Conservation (phyloP, 2,113 vertebrate species). For the Poeciliopsis retropinna region DNA sequence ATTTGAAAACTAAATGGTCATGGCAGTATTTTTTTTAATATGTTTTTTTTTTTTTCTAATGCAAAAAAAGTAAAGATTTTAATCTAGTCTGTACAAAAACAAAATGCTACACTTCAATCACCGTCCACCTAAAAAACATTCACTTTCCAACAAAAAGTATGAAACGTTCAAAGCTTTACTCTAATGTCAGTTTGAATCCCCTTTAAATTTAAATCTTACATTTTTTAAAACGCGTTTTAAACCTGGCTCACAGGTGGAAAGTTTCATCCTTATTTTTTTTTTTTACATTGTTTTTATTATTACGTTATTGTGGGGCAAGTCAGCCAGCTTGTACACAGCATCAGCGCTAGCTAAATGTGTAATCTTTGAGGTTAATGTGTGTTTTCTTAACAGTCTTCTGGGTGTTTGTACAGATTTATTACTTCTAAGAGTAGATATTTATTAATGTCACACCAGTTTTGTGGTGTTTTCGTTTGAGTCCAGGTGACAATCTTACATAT, state of each 20-base stretch:
- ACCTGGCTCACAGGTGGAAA: background rate
- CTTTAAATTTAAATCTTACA: too few species aligned
- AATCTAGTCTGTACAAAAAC: too few species aligned
- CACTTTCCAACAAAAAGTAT: too few species aligned
- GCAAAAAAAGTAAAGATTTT: too few species aligned
- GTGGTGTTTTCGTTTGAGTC: background rate
- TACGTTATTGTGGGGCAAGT: background rate
- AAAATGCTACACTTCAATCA: too few species aligned
- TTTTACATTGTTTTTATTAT: background rate
- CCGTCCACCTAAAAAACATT: too few species aligned
- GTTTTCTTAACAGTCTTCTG: background rate
- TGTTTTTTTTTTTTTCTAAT: too few species aligned
- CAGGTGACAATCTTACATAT: conserved; percentile 1
- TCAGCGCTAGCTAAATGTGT: conserved; percentile 10
- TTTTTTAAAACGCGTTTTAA: background rate
- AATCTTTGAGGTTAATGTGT: background rate
- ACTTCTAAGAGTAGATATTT: conserved; percentile 8
- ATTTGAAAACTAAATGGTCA: too few species aligned
- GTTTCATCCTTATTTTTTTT: background rate
- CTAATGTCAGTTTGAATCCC: too few species aligned
- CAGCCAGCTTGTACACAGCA: conserved; percentile 4
- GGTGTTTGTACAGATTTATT: conserved; percentile 13
- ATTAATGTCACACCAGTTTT: conserved; percentile 6
- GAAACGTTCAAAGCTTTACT: too few species aligned
- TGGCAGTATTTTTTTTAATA: too few species aligned